Evolutionary conservation across 2,888 invertebrate genomes (phyloP), one percentile per base, ranked within the genome.

Genomic region (Erebia aethiops): DNA sequence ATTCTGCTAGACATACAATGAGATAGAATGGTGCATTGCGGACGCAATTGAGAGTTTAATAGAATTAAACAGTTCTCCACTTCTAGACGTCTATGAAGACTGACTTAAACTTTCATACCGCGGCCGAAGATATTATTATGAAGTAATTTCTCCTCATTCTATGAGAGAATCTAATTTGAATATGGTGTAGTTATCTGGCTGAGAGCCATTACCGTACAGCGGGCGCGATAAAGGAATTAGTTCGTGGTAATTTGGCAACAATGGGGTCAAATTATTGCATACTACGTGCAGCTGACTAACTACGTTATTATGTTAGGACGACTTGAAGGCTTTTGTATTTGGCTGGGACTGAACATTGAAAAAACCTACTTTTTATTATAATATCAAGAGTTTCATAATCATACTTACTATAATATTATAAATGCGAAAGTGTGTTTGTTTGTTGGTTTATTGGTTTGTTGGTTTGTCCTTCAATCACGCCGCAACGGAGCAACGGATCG

Each of bases 41-140:
- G 67, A 43, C 83, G 85, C 81, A 82, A 82, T 83, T 81, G 82
- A 85, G 81, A 82, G 81, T 83, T 79, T 83, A 88, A 87, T 87
- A 77, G 79, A 84, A 87, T 86, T 86, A 84, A 82, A 81, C 82
- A 80, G 80, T 80, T 79, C 75, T 49, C 49, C 21, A 35, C 49
- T 74, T 77, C 74, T 74, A 72, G 77, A 75, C 78, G 75, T 77
- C 81, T 81, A 84, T 86, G 82, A 86, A 81, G 81, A 84, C 80
- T 75, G 84, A 82, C 82, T 73, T 75, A 75, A 77, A 84, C 82
- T 83, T 85, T 82, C 81, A 84, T 82, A 78, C 75, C 77, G 71
- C 64, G 67, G 61, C 68, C 69, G 70, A 75, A 73, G 65, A 67
- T 67, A 67, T 67, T 67, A 67, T 67, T 67, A 67, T 67, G 49